A percentile compares a stretch with the other conserved stretches of the same genome.
These are phyloP conservation scores for Typhlichthys subterraneus DNA, from an alignment of 2,797 vertebrate genomes.

Conservation along the genomic window DNA sequence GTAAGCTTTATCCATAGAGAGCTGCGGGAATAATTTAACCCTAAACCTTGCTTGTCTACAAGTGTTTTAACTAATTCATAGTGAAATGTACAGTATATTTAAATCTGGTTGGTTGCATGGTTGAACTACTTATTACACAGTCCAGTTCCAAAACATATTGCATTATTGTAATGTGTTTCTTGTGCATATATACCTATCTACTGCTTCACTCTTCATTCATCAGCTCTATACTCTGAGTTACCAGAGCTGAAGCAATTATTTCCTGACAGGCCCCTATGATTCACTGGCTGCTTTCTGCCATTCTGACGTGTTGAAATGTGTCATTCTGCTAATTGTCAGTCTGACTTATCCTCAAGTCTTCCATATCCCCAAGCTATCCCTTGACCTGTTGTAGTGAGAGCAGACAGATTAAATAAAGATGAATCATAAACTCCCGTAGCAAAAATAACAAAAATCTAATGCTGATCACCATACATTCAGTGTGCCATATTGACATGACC, in stretches of 20 bases:
- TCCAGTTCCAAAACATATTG: not conserved
- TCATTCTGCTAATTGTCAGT: constrained; percentile 67
- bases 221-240: constrained; percentile 16
- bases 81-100: too few species aligned
- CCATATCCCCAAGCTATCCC: constrained; percentile 33
- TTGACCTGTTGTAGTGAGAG: constrained; percentile 39
- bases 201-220: too few species aligned
- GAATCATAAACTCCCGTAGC: constrained; percentile 11
- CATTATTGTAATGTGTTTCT: not conserved
- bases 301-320: constrained; percentile 65
- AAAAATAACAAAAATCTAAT: not conserved
- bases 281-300: constrained; percentile 57
- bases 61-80: too few species aligned
- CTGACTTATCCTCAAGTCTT: constrained; percentile 49
- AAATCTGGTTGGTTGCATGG: too few species aligned
- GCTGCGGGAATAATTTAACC: too few species aligned
- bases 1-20: too few species aligned
- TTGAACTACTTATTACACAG: too few species aligned
- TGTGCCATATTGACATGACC: too few species aligned
- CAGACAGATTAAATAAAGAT: constrained; percentile 17
- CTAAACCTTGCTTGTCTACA: not conserved
- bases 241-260: constrained; percentile 49
- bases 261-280: constrained; percentile 58
- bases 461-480: constrained; percentile 10
- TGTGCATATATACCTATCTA: not conserved